Percentiles rank a stretch among this genome's conserved stretches.
phyloP scores from a whole-genome alignment of 2,888 invertebrate species.

The Pyrrhosoma nymphula region DNA sequence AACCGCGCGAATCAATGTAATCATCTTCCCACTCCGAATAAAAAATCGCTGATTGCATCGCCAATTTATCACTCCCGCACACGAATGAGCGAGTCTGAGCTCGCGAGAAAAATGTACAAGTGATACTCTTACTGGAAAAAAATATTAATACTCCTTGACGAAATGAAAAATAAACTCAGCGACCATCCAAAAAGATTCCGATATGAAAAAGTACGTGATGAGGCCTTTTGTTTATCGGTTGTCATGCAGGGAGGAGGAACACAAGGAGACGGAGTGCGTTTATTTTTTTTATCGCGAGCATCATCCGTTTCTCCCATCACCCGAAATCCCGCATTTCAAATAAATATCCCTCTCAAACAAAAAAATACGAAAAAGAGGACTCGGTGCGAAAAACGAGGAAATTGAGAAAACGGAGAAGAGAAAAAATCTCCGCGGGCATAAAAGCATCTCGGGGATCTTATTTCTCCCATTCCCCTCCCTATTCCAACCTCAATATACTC shows the following conservation, averaged over 20 bases:
- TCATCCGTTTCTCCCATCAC: not conserved
- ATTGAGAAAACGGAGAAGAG: not conserved
- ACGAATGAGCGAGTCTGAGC: not conserved
- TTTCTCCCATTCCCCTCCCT: not conserved
- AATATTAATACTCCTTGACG: not conserved
- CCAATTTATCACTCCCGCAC: not conserved
- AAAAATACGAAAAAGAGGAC: not conserved
- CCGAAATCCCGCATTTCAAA: not conserved
- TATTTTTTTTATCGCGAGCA: not conserved
- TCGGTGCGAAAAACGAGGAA: not conserved
- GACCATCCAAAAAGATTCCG: not conserved
- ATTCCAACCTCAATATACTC: not conserved
- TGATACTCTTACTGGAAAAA: not conserved
- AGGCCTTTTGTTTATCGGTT: not conserved
- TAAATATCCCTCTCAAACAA: not conserved
- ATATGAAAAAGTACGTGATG: not conserved
- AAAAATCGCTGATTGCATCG: not conserved
- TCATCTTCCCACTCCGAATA: not conserved
- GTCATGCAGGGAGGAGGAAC: not conserved
- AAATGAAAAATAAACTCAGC: not conserved
- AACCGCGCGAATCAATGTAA: not conserved
- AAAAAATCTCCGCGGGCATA: not conserved
- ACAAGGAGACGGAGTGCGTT: not conserved
- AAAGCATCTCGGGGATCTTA: conserved; percentile 4
- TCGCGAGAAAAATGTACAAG: not conserved